A percentile compares a stretch with the other conserved stretches of the same genome.
Evolutionary conservation across 2,888 invertebrate species (phyloP).

Genomic region (Drosophila emarginata): DNA sequence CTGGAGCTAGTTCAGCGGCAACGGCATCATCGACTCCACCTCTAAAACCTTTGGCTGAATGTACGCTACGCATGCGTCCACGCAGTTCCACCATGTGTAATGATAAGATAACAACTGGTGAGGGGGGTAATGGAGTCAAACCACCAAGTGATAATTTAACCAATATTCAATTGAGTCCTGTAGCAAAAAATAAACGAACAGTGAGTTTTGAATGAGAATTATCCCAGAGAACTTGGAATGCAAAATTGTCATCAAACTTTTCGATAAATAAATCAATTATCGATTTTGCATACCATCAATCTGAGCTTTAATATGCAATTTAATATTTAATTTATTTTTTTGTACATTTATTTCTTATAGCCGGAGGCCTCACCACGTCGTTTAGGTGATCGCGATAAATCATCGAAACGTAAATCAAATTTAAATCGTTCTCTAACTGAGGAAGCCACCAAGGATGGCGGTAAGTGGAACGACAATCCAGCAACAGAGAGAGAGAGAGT

Average conservation of each 20-base stretch:
- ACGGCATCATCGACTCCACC: slow-evolving; percentile 13
- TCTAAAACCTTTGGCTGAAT: slow-evolving; percentile 66
- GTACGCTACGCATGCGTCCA: slow-evolving; percentile 73
- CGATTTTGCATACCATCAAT: no score
- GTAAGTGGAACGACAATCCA: slow-evolving; percentile 71
- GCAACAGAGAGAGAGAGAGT: not conserved
- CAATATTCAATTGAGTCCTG: slow-evolving; percentile 76
- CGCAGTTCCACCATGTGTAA: slow-evolving; percentile 78
- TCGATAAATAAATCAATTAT: no score
- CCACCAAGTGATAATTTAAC: slow-evolving; percentile 49
- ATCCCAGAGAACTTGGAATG: no score
- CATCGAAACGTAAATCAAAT: slow-evolving; percentile 86
- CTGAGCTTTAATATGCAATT: no score
- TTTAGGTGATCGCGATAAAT: slow-evolving; percentile 85
- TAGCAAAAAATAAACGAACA: slow-evolving; percentile 71
- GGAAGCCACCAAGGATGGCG: slow-evolving; percentile 81
- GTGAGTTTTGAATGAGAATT: slow-evolving; percentile 58
- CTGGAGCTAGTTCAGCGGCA: slow-evolving; percentile 49
- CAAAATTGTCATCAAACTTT: no score
- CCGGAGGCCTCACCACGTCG: slow-evolving; percentile 79
- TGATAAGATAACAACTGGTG: slow-evolving; percentile 44
- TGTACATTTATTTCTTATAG: slow-evolving; percentile 51
- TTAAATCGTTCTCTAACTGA: slow-evolving; percentile 84
- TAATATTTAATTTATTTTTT: not conserved
- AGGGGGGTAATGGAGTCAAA: slow-evolving; percentile 4